Base-by-base conservation (phyloP, 2,888 invertebrate genomes). In the Cremastobaeus sp. region DNA sequence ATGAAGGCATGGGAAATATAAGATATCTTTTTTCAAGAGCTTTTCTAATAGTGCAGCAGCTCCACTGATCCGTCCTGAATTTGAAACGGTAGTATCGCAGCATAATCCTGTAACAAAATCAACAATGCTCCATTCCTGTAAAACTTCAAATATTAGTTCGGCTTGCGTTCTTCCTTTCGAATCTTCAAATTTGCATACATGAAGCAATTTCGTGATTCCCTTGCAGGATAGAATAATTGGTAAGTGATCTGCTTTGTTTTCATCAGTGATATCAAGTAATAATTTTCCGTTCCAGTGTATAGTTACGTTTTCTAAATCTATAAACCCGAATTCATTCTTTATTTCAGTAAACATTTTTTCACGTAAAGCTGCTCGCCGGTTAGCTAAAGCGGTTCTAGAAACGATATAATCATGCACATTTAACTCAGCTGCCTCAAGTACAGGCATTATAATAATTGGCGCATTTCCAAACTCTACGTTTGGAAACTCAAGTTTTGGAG, bases 1-100 rank as follows among this genome's bases (percentile, higher is more conserved):
- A 20, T 65, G 64, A 4, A 64, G 55, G 39, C 71, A 65, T 12
- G 47, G 48, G 2, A 74, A 48, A 45, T 59, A 65, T 8, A 65
- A 12, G 8, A 72, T n/a, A 59, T 52, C 25, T 28, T 34, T 37
- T 15, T 52, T 52, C 14, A 71, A 14, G 37, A 48, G 34, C 20
- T 65, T 8, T 50, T 65, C 52, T 8, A 71, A 12, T n/a, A 39
- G 12, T 15, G 20, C 11, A 17, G 55, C 48, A 9, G 52, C 55
- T 15, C 71, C 65, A 37, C 59, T 71, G 12, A n/a, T 21, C 17
- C 11, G 18, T 0, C 70, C 70, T 17, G 47, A 17, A 50, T 71
- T 71, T 8, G 64, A 45, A 34, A 54, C 50, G 3, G 34, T 50
- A 21, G 20, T 50, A 9, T 50, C 50, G 20, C 50, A 50, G 14